Percentiles rank a stretch among this genome's conserved stretches.
Conservation (phyloP, 2,797 vertebrate genomes). For the Poeciliopsis infans region DNA sequence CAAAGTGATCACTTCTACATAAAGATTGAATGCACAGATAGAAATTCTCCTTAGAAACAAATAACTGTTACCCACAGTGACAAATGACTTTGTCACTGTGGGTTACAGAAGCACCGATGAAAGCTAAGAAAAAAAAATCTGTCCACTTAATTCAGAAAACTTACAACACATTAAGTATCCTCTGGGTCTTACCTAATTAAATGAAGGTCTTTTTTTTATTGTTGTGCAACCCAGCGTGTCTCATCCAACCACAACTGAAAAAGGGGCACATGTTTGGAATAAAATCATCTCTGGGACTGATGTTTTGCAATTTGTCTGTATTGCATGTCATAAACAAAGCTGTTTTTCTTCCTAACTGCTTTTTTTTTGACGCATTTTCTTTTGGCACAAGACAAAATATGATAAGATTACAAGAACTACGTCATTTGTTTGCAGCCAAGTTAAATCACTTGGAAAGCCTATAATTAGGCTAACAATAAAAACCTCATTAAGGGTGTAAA, state of each 20-base stretch:
- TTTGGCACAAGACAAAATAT: background rate
- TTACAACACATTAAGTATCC: background rate
- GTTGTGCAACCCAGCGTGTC: background rate
- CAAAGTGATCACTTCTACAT: background rate
- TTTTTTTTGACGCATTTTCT: background rate
- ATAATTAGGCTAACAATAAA: background rate
- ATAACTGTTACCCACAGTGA: too few relatives aligned
- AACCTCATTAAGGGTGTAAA: background rate
- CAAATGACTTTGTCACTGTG: background rate
- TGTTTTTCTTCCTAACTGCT: background rate
- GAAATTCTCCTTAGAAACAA: background rate
- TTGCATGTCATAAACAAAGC: background rate
- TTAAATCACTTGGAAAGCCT: background rate
- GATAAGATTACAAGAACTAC: background rate
- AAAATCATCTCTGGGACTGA: background rate
- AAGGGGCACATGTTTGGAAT: slow-evolving; percentile 1
- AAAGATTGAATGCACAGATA: background rate
- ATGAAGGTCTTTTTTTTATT: background rate
- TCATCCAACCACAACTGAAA: background rate
- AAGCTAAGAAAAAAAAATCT: background rate
- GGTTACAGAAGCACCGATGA: background rate
- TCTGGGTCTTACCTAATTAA: slow-evolving; percentile 6
- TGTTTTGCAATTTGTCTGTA: background rate
- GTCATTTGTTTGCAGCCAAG: background rate
- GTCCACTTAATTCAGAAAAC: background rate